These are phyloP conservation scores for Thymallus thymallus DNA, from an alignment of 2,113 vertebrate genomes.

Conservation along the genomic window DNA sequence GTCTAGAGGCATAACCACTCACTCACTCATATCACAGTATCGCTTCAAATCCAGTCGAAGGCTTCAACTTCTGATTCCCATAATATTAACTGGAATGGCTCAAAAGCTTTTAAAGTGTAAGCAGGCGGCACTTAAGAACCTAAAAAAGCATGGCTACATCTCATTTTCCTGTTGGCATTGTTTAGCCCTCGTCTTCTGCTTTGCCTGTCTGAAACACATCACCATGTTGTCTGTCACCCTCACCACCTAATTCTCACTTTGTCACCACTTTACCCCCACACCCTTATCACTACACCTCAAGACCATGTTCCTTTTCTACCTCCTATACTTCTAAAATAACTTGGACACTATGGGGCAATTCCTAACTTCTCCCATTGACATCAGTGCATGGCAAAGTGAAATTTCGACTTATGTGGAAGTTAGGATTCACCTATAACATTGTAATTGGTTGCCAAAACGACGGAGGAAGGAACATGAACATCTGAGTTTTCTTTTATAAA, in stretches of 20 bases:
- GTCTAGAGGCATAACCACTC: slow-evolving; percentile 10
- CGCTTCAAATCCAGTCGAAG: slow-evolving; percentile 4
- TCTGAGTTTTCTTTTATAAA: slow-evolving; percentile 68
- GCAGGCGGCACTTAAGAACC: background rate
- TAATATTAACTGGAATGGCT: slow-evolving; percentile 15
- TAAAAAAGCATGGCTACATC: slow-evolving; percentile 2
- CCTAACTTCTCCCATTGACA: background rate
- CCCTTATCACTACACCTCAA: slow-evolving; percentile 39
- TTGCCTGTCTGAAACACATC: slow-evolving; percentile 57
- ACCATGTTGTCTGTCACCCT: slow-evolving; percentile 31
- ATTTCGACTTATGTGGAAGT: background rate
- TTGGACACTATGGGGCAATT: too few relatives aligned
- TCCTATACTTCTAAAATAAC: slow-evolving; percentile 17
- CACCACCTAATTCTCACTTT: slow-evolving; percentile 53
- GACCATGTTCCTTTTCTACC: slow-evolving; percentile 77
- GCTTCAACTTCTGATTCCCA: slow-evolving; percentile 32
- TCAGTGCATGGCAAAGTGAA: background rate
- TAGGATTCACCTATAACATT: background rate
- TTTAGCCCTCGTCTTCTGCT: slow-evolving; percentile 53
- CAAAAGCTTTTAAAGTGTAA: slow-evolving; percentile 4
- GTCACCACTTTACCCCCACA: slow-evolving; percentile 43
- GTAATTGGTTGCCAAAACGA: background rate
- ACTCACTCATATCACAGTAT: background rate
- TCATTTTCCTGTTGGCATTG: slow-evolving; percentile 12
- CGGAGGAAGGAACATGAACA: slow-evolving; percentile 79